These are phyloP conservation scores for Graphium colonna DNA, from an alignment of 2,888 invertebrate genomes.

Conservation along the genomic window DNA sequence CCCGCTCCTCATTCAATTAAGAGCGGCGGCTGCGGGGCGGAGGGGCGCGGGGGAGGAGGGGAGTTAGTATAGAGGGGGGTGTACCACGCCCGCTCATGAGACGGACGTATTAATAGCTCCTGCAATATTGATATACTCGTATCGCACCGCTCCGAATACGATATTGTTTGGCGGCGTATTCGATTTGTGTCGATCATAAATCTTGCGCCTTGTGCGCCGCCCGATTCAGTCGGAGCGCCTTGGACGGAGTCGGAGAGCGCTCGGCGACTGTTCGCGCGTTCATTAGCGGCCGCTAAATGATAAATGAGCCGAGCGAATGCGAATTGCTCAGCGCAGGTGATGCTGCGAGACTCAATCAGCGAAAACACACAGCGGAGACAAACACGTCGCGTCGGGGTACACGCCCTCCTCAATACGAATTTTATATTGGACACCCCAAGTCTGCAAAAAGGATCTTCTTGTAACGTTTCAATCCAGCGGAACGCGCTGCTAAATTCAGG, in stretches of 20 bases:
- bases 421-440: slow-evolving; percentile 77
- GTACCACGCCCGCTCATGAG: slow-evolving; percentile 70
- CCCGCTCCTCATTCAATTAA: slow-evolving; percentile 81
- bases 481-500: slow-evolving; percentile 15
- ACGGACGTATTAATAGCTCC: slow-evolving; percentile 80
- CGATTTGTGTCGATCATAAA: slow-evolving; percentile 80
- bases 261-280: slow-evolving; percentile 35
- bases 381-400: slow-evolving; percentile 66
- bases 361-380: slow-evolving; percentile 76
- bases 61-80: slow-evolving; percentile 35
- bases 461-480: background rate
- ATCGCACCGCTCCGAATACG: slow-evolving; percentile 74
- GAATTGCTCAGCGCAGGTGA: slow-evolving; percentile 51
- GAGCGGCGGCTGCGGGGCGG: slow-evolving; percentile 73
- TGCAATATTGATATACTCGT: slow-evolving; percentile 80
- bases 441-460: slow-evolving; percentile 35
- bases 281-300: slow-evolving; percentile 58
- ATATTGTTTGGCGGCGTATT: slow-evolving; percentile 79
- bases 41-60: slow-evolving; percentile 40
- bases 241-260: slow-evolving; percentile 28
- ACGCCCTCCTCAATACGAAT: slow-evolving; percentile 73
- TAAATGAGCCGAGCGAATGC: slow-evolving; percentile 44
- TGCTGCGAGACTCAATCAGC: slow-evolving; percentile 72
- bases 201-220: slow-evolving; percentile 75
- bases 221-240: slow-evolving; percentile 37